Evolutionary conservation across 2,113 vertebrate genomes (phyloP), one percentile per base, ranked within the genome.

Genomic region (Colius striatus): DNA sequence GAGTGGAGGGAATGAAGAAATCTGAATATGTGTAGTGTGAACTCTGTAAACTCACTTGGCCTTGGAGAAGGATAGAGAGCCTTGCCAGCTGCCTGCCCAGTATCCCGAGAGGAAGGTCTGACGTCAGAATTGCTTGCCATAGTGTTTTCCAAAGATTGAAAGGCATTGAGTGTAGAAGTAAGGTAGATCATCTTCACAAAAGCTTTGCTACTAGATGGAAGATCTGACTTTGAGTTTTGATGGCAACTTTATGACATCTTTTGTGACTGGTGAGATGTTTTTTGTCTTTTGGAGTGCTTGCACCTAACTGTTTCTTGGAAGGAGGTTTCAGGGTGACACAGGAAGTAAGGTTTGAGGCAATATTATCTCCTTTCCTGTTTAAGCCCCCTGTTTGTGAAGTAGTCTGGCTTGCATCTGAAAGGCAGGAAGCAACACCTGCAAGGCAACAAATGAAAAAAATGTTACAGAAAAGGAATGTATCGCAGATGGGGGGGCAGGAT

Each of bases 341-440:
- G 65, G 89, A 92, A 74, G 70, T 7, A 34, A 67, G 38, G 34
- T 78, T 91, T 89, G 79, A 83, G 70, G 89, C 20, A 43, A 14
- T 70, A 18, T 87, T 92, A 84, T 97, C 76, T 84, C 70, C 36
- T 92, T 84, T 96, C 91, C 91, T 95, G 81, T 74, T 89, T 51
- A 94, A 95, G 84, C 19, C 70, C 84, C 61, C 26, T 72, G 75
- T 89, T 89, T 76, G 73, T 82, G 61, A 94, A 76, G 84, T 29
- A 73, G 63, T 85, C 81, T 67, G 48, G 51, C 63, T 97, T 94
- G 90, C 87, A 87, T 91, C 95, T 76, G 91, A 88, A 85, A 63
- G 77, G 70, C 67, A 89, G 96, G 94, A 94, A 92, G 84, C 32
- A 74, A 61, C 86, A 96, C 91, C 97, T 98, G 92, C 73, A 96